These are phyloP conservation scores for Sesamia nonagrioides DNA, from an alignment of 1,140 invertebrate genomes.

Conservation along the genomic window DNA sequence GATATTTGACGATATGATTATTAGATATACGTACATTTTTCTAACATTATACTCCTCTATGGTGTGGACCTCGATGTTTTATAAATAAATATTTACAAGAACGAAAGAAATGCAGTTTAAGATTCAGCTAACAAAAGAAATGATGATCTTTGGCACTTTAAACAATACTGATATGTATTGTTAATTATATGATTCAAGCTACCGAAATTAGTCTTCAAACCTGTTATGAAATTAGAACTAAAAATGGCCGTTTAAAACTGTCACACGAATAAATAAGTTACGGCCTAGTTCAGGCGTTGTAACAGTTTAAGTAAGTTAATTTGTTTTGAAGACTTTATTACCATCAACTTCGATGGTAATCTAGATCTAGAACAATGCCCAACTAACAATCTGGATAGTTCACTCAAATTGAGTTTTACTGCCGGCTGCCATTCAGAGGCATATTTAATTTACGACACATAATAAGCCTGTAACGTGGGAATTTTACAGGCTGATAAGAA, in stretches of 20 bases:
- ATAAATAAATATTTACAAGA: not conserved
- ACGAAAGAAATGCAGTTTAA: not conserved
- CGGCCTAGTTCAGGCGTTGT: too few species aligned
- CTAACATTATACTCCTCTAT: constrained; percentile 5
- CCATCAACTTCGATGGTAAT: too few species aligned
- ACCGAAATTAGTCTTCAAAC: not conserved
- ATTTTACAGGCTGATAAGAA: too few species aligned
- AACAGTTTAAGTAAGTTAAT: too few species aligned
- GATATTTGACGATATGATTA: constrained; percentile 37
- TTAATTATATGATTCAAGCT: not conserved
- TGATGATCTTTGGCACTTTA: constrained; percentile 38
- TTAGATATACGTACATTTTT: constrained; percentile 12
- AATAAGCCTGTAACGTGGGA: too few species aligned
- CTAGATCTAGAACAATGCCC: too few species aligned
- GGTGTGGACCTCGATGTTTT: constrained; percentile 17
- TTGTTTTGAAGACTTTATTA: too few species aligned
- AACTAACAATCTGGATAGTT: not conserved
- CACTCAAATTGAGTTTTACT: too few species aligned
- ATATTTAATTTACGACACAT: too few species aligned
- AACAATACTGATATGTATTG: constrained; percentile 19
- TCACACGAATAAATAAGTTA: not conserved
- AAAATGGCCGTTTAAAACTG: not conserved
- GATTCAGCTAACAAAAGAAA: not conserved
- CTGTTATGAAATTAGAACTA: not conserved
- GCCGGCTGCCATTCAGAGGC: too few species aligned